Conservation (phyloP, 2,888 invertebrate species). For the Amiota mariae region DNA sequence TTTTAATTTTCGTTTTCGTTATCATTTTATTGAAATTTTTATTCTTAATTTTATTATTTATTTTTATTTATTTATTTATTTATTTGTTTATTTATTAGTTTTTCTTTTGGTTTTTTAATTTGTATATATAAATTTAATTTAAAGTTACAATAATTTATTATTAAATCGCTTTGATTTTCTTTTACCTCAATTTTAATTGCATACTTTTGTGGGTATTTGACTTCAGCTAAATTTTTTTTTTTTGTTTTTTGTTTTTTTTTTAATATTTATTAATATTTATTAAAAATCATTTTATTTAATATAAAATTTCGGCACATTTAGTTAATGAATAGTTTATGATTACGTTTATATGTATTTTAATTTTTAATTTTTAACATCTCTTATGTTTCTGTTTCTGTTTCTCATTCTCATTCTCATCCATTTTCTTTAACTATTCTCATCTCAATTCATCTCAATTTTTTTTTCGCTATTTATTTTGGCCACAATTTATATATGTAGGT, state of each 20-base stretch:
- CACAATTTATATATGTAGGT: constrained; percentile 8
- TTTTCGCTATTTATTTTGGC: too few species aligned
- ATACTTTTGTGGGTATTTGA: too few species aligned
- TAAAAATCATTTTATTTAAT: constrained; percentile 31
- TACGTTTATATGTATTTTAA: constrained; percentile 34
- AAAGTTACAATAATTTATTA: neutral
- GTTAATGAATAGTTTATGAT: neutral
- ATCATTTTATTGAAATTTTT: too few species aligned
- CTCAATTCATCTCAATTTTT: neutral
- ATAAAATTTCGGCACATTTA: constrained; percentile 56
- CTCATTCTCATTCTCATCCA: too few species aligned
- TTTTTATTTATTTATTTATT: constrained; percentile 28
- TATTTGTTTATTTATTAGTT: constrained; percentile 19
- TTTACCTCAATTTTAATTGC: too few species aligned
- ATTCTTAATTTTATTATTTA: too few species aligned
- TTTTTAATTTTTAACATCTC: neutral
- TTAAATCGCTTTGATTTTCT: constrained; percentile 11
- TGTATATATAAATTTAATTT: constrained; percentile 18
- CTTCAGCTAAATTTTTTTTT: constrained; percentile 33
- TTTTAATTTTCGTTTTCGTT: too few species aligned
- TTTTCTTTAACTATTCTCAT: too few species aligned
- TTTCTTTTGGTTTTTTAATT: constrained; percentile 8
- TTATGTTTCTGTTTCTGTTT: neutral
- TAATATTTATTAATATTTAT: constrained; percentile 47
- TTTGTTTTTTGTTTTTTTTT: constrained; percentile 50